A percentile compares a stretch with the other conserved stretches of the same genome.
Evolutionary conservation across 2,113 vertebrate genomes (phyloP).

Genomic region (Sinocyclocheilus grahami): DNA sequence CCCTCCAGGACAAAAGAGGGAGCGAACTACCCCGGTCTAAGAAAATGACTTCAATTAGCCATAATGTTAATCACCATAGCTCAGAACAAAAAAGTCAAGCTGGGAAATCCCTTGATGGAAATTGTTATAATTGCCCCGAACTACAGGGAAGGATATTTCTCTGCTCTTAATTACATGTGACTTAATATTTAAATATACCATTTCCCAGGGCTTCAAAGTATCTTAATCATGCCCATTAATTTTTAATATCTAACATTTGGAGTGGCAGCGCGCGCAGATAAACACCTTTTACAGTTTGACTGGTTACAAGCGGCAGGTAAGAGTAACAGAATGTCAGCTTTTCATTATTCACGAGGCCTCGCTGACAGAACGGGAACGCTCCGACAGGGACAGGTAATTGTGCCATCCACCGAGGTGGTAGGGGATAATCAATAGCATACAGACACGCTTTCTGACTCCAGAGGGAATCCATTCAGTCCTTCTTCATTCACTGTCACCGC

Average conservation of each 20-base stretch:
- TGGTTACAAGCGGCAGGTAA: slow-evolving; percentile 87
- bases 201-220: slow-evolving; percentile 91
- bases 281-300: slow-evolving; percentile 93
- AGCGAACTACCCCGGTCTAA: slow-evolving; percentile 77
- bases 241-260: slow-evolving; percentile 86
- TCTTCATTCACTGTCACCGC: not conserved
- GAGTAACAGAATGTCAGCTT: slow-evolving; percentile 78
- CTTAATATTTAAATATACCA: slow-evolving; percentile 95
- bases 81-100: slow-evolving; percentile 92
- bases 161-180: slow-evolving; percentile 93
- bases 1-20: slow-evolving; percentile 61
- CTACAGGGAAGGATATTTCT: slow-evolving; percentile 91
- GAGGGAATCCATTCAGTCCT: slow-evolving; percentile 31
- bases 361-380: slow-evolving; percentile 67
- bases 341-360: slow-evolving; percentile 78
- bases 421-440: slow-evolving; percentile 51
- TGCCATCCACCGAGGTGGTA: slow-evolving; percentile 65
- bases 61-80: slow-evolving; percentile 97
- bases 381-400: slow-evolving; percentile 74
- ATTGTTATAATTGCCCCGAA: slow-evolving; percentile 98
- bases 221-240: slow-evolving; percentile 94
- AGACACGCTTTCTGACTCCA: slow-evolving; percentile 15
- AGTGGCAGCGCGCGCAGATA: slow-evolving; percentile 79
- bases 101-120: slow-evolving; percentile 97
- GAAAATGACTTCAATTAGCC: slow-evolving; percentile 96